Evolutionary conservation across 2,797 vertebrate species (phyloP).

Genomic region (Neopelma chrysocephalum): DNA sequence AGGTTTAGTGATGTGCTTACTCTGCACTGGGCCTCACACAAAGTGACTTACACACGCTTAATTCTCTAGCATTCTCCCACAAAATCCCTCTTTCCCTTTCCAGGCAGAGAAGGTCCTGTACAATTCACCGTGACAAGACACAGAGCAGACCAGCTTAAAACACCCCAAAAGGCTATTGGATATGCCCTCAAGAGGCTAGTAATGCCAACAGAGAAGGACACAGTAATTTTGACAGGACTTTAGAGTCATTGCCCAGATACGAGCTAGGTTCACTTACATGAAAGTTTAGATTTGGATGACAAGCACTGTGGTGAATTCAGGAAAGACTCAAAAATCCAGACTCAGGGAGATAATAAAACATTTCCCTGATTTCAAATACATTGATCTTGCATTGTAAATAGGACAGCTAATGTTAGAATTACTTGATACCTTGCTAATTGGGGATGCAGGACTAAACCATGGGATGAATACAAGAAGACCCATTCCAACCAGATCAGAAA

Average conservation of each 20-base stretch:
- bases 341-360: background rate
- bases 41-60: background rate
- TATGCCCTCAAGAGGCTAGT: background rate
- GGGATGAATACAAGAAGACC: background rate
- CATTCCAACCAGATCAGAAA: background rate
- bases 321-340: background rate
- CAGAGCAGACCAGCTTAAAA: background rate
- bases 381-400: background rate
- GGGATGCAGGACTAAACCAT: background rate
- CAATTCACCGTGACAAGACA: background rate
- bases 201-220: background rate
- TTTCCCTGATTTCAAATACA: background rate
- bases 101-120: background rate
- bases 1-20: background rate
- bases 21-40: background rate
- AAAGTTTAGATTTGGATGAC: background rate
- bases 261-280: background rate
- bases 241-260: background rate
- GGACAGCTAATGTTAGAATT: background rate
- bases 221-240: background rate
- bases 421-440: background rate
- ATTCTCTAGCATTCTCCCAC: background rate
- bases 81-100: background rate
- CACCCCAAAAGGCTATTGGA: background rate
- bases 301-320: fast-evolving